Evolutionary conservation across 2,797 vertebrate genomes (phyloP).

Genomic region (Anableps anableps): DNA sequence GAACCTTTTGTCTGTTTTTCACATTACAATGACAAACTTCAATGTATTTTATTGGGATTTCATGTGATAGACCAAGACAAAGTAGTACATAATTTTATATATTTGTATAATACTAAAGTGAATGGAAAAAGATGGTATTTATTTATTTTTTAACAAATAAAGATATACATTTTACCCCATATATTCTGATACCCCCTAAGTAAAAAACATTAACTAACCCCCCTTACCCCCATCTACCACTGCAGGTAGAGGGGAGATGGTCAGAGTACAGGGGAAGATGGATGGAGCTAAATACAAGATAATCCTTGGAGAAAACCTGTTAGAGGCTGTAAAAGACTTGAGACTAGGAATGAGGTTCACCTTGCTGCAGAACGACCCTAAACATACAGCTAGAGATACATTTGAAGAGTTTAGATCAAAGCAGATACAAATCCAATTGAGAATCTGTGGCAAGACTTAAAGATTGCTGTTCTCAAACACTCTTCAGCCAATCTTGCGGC

Average conservation of each 20-base stretch:
- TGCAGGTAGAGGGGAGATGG: neutral
- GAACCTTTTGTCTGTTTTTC: neutral
- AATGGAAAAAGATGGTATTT: neutral
- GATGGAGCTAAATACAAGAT: too few species aligned
- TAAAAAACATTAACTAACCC: neutral
- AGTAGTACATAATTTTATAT: neutral
- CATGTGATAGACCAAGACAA: neutral
- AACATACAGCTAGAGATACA: too few species aligned
- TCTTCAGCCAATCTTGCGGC: neutral
- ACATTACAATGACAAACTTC: neutral
- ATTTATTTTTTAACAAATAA: neutral
- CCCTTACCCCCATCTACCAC: too few species aligned
- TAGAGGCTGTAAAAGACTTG: neutral
- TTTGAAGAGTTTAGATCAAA: too few species aligned
- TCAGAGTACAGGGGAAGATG: neutral
- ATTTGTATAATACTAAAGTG: neutral
- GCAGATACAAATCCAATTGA: neutral
- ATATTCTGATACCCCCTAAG: neutral
- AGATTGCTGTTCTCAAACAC: neutral
- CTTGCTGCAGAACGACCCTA: too few species aligned
- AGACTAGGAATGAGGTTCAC: neutral
- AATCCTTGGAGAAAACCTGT: too few species aligned
- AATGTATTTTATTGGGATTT: neutral
- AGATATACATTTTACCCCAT: neutral
- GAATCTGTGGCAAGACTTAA: too few species aligned